These are phyloP conservation scores for Eubasilissa splendida DNA, from an alignment of 2,888 invertebrate genomes.

Conservation along the genomic window DNA sequence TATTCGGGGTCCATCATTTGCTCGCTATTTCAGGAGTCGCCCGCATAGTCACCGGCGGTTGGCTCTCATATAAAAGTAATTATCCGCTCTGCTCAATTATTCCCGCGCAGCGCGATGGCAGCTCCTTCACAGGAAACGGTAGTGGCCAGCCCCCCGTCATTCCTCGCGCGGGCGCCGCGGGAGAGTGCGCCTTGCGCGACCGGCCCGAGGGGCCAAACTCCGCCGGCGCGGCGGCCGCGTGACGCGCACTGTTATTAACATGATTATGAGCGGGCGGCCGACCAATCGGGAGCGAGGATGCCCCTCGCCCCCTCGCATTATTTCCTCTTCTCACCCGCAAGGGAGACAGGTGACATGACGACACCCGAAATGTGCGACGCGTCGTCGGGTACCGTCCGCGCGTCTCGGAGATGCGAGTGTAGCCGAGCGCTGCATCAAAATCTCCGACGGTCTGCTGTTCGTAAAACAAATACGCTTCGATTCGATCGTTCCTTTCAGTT, in stretches of 20 bases:
- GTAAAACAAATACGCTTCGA: too few species aligned
- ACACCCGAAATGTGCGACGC: slow-evolving; percentile 46
- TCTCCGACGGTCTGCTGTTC: neutral
- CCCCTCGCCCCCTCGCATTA: slow-evolving; percentile 3
- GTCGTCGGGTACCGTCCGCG: slow-evolving; percentile 8
- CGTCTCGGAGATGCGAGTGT: neutral
- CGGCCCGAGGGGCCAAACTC: slow-evolving; percentile 44
- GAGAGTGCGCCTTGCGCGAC: slow-evolving; percentile 36
- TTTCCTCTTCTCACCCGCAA: slow-evolving; percentile 1
- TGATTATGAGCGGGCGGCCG: slow-evolving; percentile 43
- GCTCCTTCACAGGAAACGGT: slow-evolving; percentile 40
- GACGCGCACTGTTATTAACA: slow-evolving; percentile 49
- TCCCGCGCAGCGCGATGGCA: slow-evolving; percentile 52
- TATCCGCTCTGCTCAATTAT: slow-evolving; percentile 53
- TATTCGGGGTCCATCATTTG: neutral
- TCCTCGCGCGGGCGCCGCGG: slow-evolving; percentile 28
- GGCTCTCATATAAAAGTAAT: slow-evolving; percentile 54
- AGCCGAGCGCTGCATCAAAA: neutral
- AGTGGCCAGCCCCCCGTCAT: slow-evolving; percentile 34
- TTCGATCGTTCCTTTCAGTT: too few species aligned
- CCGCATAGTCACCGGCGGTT: slow-evolving; percentile 10
- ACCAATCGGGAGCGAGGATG: slow-evolving; percentile 41
- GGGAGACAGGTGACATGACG: slow-evolving; percentile 40
- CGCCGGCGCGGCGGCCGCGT: slow-evolving; percentile 18
- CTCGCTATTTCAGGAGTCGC: neutral